Evolutionary conservation across 2,797 vertebrate species (phyloP), one percentile per base, ranked within the genome.

Genomic region (Poecilia gillii): DNA sequence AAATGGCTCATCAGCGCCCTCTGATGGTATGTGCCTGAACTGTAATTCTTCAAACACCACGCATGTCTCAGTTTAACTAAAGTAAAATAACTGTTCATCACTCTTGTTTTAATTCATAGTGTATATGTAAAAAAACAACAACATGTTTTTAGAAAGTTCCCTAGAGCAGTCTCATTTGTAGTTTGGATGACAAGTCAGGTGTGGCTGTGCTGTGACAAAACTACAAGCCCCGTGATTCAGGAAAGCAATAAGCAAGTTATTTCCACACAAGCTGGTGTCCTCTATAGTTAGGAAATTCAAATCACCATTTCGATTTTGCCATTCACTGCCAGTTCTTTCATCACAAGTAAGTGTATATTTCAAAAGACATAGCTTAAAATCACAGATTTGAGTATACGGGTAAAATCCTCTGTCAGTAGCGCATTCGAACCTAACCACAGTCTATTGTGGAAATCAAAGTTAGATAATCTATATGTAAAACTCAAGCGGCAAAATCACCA

Each of bases 1-100:
- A 70, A 9, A 77, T 39, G 51, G 80, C 84, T 82, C 76, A 57
- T 84, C 53, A 85, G 84, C 85, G 85, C 87, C 90, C 85, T 85
- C 90, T 88, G 39, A 85, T 89, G 89, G 90, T 53, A 6, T n/a
- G 77, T 36, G 46, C 9, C 16, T 74, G 83, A 49, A 85, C 28
- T 87, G 85, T 80, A 75, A 73, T 46, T 73, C 12, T 51, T 45
- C 49, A 23, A 72, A 59, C 84, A 23, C 49, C 6, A 51, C 18
- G 2, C 18, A 49, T 49, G 20, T n/a, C 31, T 82, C 76, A n/a
- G 25, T 57, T 78, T 80, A 41, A 45, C 76, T 72, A 33, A n/a
- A 78, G 57, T 70, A 20, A 43, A 12, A 43, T 33, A 53, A 72
- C 62, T 68, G 7, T 28, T 31, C 71, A 59, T 84, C 20, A 77